phyloP scores from a whole-genome alignment of 1,140 invertebrate genomes.

The Drosophila neocordata region DNA sequence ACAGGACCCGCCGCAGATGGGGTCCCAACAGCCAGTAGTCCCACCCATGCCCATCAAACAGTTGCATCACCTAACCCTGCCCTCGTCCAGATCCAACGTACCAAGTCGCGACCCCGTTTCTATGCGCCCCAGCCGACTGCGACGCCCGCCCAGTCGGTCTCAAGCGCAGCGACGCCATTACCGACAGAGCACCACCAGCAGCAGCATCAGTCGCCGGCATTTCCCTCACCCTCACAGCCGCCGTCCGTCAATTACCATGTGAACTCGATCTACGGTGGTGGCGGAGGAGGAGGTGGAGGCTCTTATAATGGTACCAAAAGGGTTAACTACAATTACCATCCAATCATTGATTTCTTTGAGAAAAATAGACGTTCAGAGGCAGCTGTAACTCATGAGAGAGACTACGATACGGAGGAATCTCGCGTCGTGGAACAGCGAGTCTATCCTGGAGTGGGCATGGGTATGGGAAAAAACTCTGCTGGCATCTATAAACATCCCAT shows the following conservation, averaged over 20 bases:
- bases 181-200: constrained; percentile 53
- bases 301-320: constrained; percentile 80
- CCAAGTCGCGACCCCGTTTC: constrained; percentile 69
- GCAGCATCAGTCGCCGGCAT: constrained; percentile 60
- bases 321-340: constrained; percentile 93
- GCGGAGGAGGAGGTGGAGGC: constrained; percentile 16
- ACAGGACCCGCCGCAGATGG: constrained; percentile 45
- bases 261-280: constrained; percentile 48
- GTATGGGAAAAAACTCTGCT: constrained; percentile 28
- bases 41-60: constrained; percentile 83
- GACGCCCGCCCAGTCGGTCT: constrained; percentile 22
- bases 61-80: constrained; percentile 55
- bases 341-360: constrained; percentile 92
- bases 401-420: constrained; percentile 47
- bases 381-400: constrained; percentile 13
- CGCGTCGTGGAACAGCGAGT: constrained; percentile 50
- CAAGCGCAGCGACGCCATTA: constrained; percentile 55
- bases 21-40: constrained; percentile 46
- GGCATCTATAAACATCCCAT: constrained; percentile 49
- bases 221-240: constrained; percentile 43
- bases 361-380: constrained; percentile 52
- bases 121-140: constrained; percentile 62
- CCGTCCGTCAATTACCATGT: constrained; percentile 57
- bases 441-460: constrained; percentile 27
- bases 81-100: constrained; percentile 33